Evolutionary conservation across 2,888 invertebrate genomes (phyloP), one percentile per base, ranked within the genome.

Genomic region (Ceraclea dissimilis): DNA sequence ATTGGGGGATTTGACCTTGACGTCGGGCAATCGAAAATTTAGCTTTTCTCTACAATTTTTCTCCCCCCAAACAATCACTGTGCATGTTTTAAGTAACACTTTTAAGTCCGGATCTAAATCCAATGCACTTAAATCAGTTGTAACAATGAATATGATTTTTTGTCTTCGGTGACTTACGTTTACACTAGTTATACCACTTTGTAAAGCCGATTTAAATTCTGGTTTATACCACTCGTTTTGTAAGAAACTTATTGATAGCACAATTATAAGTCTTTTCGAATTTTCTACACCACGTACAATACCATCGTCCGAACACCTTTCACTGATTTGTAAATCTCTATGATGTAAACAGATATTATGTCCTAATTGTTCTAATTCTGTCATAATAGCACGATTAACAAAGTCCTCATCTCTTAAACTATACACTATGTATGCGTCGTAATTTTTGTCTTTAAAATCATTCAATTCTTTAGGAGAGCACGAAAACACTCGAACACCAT

Each of bases 41-140:
- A 93, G 78, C 72, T 91, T 90, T 67, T 90, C 89, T 91, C 92
- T 92, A 79, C 93, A 93, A 66, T 88, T 81, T 63, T 84, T 85
- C 68, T 92, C 91, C 62, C 87, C 87, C 84, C 87, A 88, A 68
- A 86, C 82, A 51, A 86, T 83, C 67, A 85, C 84, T 65, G 83
- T 80, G 80, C 88, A 81, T 71, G 86, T 85, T 69, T 85, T 82
- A 43, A 87, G 75, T 57, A 87, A 74, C 65, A 84, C 80, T 70
- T 88, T 84, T 54, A 91, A 72, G 67, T 90, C 90, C 46, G 86
- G 83, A 67, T 88, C 89, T 62, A 78, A 74, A 66, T 88, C 82
- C 64, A 82, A 80, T 68, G 85, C 83, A 74, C 78, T 77, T 61
- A 78, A 70, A 66, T 78, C 78, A 48, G 78, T 78, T 59, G 78